Percentiles rank a stretch among this genome's conserved stretches.
These are phyloP conservation scores for Entomyzon cyanotis DNA, from an alignment of 2,113 vertebrate genomes.

Conservation along the genomic window DNA sequence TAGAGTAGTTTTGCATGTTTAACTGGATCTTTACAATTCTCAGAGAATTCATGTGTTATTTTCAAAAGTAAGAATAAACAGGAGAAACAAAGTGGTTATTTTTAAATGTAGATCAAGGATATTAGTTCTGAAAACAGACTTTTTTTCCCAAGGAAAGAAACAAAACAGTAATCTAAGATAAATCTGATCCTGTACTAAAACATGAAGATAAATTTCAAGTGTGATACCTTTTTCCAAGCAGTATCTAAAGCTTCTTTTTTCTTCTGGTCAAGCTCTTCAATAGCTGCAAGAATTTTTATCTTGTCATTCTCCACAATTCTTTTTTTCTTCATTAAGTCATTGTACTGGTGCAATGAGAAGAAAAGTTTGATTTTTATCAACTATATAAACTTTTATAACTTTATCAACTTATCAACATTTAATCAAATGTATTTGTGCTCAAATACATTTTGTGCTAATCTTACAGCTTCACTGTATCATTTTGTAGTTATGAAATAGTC, in stretches of 20 bases:
- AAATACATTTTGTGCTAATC: background rate
- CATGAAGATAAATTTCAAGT: background rate
- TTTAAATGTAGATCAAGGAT: background rate
- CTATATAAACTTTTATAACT: no score
- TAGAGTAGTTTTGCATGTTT: background rate
- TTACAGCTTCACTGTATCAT: background rate
- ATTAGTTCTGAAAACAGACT: background rate
- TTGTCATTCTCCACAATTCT: slow-evolving; percentile 95
- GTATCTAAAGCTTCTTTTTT: slow-evolving; percentile 88
- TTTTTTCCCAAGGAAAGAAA: background rate
- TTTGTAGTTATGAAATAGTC: background rate
- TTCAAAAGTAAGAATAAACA: background rate
- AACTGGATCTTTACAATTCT: background rate
- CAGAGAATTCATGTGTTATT: background rate
- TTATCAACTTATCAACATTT: no score
- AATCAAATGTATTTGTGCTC: no score
- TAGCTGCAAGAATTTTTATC: slow-evolving; percentile 87
- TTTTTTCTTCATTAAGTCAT: slow-evolving; percentile 93
- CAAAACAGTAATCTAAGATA: background rate
- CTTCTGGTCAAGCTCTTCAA: slow-evolving; percentile 91
- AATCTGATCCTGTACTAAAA: background rate
- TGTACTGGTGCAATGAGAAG: slow-evolving; percentile 79
- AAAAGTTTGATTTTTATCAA: background rate
- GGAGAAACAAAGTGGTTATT: background rate
- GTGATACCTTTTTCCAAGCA: slow-evolving; percentile 93